A percentile compares a stretch with the other conserved stretches of the same genome.
phyloP scores from a whole-genome alignment of 2,113 vertebrate genomes.

The Centrocercus urophasianus region DNA sequence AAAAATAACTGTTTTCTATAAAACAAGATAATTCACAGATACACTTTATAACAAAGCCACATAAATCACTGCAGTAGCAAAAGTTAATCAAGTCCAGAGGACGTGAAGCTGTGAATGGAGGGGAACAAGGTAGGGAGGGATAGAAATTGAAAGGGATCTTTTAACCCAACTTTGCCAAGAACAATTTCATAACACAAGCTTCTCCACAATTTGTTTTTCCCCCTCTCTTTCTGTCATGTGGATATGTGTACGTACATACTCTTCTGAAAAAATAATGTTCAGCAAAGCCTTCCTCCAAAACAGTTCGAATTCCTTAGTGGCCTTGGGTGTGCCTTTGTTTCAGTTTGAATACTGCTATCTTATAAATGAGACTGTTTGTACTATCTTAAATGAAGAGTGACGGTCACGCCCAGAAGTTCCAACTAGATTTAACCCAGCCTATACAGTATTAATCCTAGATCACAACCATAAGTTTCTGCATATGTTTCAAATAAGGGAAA shows the following conservation, averaged over 20 bases:
- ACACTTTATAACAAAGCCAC: not conserved
- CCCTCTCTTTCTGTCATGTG: not conserved
- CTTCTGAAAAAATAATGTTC: not conserved
- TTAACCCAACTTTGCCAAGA: not conserved
- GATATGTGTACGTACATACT: not conserved
- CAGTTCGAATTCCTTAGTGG: slow-evolving; percentile 29
- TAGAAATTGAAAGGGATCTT: not conserved
- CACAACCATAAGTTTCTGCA: slow-evolving; percentile 66
- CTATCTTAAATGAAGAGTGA: slow-evolving; percentile 64
- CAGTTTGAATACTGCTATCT: slow-evolving; percentile 22
- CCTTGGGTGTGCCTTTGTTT: slow-evolving; percentile 58
- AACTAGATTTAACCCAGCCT: slow-evolving; percentile 45
- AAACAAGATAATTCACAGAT: not conserved
- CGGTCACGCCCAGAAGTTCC: slow-evolving; percentile 60
- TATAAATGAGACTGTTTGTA: slow-evolving; percentile 60
- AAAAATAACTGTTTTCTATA: not conserved
- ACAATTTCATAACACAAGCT: not conserved
- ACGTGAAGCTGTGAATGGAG: rapidly evolving
- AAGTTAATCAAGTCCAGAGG: not conserved
- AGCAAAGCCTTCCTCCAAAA: slow-evolving; percentile 2
- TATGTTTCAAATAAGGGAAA: slow-evolving; percentile 64
- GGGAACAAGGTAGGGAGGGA: not conserved
- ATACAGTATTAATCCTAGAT: slow-evolving; percentile 59
- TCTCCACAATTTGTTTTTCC: not conserved
- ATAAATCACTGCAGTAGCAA: not conserved